Percentiles rank a stretch among this genome's conserved stretches.
Conservation (phyloP, 2,888 invertebrate genomes). For the Xestoiulus laeticollis region DNA sequence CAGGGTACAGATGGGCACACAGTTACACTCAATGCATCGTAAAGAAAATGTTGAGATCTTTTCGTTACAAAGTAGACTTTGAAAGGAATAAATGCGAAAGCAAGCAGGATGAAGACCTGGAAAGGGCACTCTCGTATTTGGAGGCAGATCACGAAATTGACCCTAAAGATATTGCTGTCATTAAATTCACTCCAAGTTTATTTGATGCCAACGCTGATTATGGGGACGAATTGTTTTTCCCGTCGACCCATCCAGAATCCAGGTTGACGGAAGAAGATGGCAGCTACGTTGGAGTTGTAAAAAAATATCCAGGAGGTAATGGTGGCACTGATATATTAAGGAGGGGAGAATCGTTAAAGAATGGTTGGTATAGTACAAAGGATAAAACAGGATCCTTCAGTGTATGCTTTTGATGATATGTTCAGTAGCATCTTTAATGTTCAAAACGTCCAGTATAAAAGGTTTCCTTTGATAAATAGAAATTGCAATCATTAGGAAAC, state of each 20-base stretch:
- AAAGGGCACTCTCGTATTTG: conserved; percentile 68
- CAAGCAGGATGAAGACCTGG: conserved; percentile 68
- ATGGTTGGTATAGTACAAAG: neutral
- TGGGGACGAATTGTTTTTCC: conserved; percentile 83
- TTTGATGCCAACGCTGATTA: conserved; percentile 73
- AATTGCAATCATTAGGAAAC: no score
- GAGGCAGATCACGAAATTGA: conserved; percentile 72
- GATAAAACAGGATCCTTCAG: no score
- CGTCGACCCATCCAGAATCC: conserved; percentile 61
- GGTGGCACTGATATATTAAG: neutral
- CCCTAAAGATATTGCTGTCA: conserved; percentile 75
- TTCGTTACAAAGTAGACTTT: conserved; percentile 67
- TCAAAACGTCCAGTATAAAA: no score
- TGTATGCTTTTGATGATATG: no score
- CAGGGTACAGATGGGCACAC: conserved; percentile 82
- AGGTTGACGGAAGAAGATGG: conserved; percentile 47
- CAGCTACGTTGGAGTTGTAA: conserved; percentile 53
- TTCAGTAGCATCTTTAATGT: no score
- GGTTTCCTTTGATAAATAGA: no score
- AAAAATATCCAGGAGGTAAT: conserved; percentile 17
- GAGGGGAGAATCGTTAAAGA: neutral
- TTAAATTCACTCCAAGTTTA: conserved; percentile 78
- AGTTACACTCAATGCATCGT: conserved; percentile 86
- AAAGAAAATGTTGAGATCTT: conserved; percentile 77
- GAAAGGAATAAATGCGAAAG: conserved; percentile 67